Percentiles rank a stretch among this genome's conserved stretches.
Conservation (phyloP, 2,888 invertebrate species). For the Lathronympha strigana region DNA sequence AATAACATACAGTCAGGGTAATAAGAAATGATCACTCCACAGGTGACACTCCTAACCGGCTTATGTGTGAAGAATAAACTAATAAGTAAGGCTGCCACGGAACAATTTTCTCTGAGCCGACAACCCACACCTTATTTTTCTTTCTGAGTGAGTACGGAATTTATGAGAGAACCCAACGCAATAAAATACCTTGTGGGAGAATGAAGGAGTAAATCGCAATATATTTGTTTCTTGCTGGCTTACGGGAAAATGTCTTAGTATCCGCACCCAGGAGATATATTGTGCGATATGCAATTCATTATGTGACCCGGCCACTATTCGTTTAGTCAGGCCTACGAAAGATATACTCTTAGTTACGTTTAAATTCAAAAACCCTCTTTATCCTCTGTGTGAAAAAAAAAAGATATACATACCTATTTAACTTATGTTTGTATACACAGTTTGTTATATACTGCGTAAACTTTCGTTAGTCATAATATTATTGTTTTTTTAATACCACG, state of each 20-base stretch:
- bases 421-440: too few relatives aligned
- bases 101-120: slow-evolving; percentile 71
- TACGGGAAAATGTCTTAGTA: slow-evolving; percentile 72
- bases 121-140: slow-evolving; percentile 74
- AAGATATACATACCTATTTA: too few relatives aligned
- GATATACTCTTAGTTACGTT: slow-evolving; percentile 12
- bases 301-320: slow-evolving; percentile 36
- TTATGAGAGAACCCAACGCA: slow-evolving; percentile 81
- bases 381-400: too few relatives aligned
- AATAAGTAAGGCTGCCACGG: slow-evolving; percentile 76
- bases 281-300: slow-evolving; percentile 60
- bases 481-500: too few relatives aligned
- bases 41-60: slow-evolving; percentile 46
- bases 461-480: too few relatives aligned
- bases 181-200: slow-evolving; percentile 83
- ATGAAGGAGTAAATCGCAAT: slow-evolving; percentile 83
- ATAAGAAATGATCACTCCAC: slow-evolving; percentile 1
- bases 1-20: not conserved
- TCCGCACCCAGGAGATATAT: slow-evolving; percentile 63
- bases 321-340: slow-evolving; percentile 1
- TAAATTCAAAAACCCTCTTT: not conserved
- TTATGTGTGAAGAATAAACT: slow-evolving; percentile 70
- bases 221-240: slow-evolving; percentile 81
- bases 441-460: too few relatives aligned
- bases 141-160: slow-evolving; percentile 79